Evolutionary conservation across 2,888 invertebrate species (phyloP), one percentile per base, ranked within the genome.

Genomic region (Eulithis prunata): DNA sequence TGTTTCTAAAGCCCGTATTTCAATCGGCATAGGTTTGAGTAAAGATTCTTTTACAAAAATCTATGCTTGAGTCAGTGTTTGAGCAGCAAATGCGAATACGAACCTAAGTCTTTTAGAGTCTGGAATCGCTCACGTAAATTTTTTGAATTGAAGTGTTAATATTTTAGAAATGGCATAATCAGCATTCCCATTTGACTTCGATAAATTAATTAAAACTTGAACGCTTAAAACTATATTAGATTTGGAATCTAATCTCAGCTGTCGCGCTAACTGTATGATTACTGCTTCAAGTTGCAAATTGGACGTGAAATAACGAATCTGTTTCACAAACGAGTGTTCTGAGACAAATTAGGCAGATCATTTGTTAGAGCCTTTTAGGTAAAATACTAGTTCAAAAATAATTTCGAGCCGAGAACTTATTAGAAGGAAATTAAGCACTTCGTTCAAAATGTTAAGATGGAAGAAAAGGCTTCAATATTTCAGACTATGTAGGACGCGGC

Each of bases 281-380:
- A 57, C 64, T 62, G 53, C 55, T 62, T 38, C 21, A 8, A 54
- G 54, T 67, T 46, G 60, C 67, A 64, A 67, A 67, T 67, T 67
- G 60, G 63, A 67, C 60, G 60, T 59, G 13, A 67, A 67, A 67
- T 67, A 67, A 67, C 64, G 60, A 67, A 61, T 67, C 49, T 61
- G 57, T 64, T 64, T 67, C 57, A 54, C 54, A 60, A 67, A 63
- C 60, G 60, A 60, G 52, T 64, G 53, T 46, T 36, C 62, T 52
- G 60, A 61, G 63, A 64, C 53, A 64, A 62, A 67, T 67, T 64
- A 60, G 63, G 67, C 60, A 67, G 52, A 64, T 57, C 57, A 67
- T 67, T 67, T 57, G 60, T 57, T 49, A 57, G 47, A 53, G 51
- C 47, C 55, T 62, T 54, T 56, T 53, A 53, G 46, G n/a, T 47